A percentile compares a stretch with the other conserved stretches of the same genome.
These are phyloP conservation scores for Meandrusa payeni DNA, from an alignment of 2,888 invertebrate species.

Conservation along the genomic window DNA sequence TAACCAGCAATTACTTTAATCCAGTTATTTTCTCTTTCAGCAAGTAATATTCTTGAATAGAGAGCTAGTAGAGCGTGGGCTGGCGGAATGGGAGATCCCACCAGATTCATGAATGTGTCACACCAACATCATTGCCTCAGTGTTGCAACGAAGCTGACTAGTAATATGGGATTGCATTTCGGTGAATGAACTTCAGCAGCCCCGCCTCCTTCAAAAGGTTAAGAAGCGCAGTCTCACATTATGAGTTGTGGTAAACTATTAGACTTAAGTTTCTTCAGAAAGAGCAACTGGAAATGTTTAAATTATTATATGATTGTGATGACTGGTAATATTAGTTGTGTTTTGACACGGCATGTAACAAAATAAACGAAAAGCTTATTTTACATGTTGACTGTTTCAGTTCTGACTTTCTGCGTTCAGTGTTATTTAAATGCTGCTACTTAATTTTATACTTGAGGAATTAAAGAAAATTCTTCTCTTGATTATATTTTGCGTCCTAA, in stretches of 20 bases:
- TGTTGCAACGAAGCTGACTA: constrained; percentile 49
- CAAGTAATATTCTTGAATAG: constrained; percentile 92
- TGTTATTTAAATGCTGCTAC: constrained; percentile 24
- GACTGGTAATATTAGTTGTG: constrained; percentile 31
- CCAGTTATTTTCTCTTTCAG: constrained; percentile 65
- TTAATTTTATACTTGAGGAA: constrained; percentile 35
- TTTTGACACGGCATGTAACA: constrained; percentile 30
- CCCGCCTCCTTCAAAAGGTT: constrained; percentile 26
- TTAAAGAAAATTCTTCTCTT: constrained; percentile 35
- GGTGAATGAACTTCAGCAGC: constrained; percentile 46
- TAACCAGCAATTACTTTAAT: no score
- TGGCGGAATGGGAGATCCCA: constrained; percentile 86
- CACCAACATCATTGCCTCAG: constrained; percentile 28
- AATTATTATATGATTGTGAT: constrained; percentile 56
- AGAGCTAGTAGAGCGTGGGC: constrained; percentile 91
- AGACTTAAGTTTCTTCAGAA: constrained; percentile 45
- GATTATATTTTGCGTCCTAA: constrained; percentile 40
- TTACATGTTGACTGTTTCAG: constrained; percentile 36
- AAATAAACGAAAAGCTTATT: constrained; percentile 29
- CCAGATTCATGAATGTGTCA: constrained; percentile 60
- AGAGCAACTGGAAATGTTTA: constrained; percentile 54
- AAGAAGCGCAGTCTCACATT: constrained; percentile 37
- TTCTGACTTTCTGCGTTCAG: constrained; percentile 15
- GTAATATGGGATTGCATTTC: constrained; percentile 65
- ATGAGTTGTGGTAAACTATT: constrained; percentile 41